Evolutionary conservation across 2,888 invertebrate genomes (phyloP).

Genomic region (Polydrusus cervinus): DNA sequence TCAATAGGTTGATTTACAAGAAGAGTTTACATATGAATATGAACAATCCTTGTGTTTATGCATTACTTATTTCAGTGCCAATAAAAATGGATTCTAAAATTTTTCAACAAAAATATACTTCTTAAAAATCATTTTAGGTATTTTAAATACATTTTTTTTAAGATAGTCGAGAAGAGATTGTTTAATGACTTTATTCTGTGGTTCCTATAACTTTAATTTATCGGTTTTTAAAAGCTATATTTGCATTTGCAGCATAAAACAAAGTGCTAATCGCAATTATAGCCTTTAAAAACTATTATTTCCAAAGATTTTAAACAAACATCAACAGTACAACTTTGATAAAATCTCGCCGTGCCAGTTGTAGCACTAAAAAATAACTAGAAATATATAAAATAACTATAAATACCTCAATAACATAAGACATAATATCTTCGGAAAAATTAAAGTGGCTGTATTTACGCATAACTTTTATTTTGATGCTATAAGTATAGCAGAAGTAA

Average conservation of each 20-base stretch:
- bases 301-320: too few species aligned
- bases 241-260: too few species aligned
- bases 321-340: background rate
- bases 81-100: background rate
- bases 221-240: too few species aligned
- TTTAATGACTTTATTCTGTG: too few species aligned
- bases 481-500: too few species aligned
- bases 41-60: background rate
- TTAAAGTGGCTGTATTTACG: too few species aligned
- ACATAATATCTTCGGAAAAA: background rate
- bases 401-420: background rate
- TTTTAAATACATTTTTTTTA: too few species aligned
- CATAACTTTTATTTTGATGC: too few species aligned
- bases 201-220: too few species aligned
- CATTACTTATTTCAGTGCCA: background rate
- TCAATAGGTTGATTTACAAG: background rate
- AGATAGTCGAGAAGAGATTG: too few species aligned
- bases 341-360: background rate
- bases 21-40: too few species aligned
- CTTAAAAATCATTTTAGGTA: too few species aligned
- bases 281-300: background rate
- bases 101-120: background rate
- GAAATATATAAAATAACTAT: background rate
- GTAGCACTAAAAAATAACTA: background rate
- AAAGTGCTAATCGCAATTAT: background rate